Percentiles rank a stretch among this genome's conserved stretches.
Evolutionary conservation across 2,888 invertebrate genomes (phyloP).

Genomic region (Rhagium mordax): DNA sequence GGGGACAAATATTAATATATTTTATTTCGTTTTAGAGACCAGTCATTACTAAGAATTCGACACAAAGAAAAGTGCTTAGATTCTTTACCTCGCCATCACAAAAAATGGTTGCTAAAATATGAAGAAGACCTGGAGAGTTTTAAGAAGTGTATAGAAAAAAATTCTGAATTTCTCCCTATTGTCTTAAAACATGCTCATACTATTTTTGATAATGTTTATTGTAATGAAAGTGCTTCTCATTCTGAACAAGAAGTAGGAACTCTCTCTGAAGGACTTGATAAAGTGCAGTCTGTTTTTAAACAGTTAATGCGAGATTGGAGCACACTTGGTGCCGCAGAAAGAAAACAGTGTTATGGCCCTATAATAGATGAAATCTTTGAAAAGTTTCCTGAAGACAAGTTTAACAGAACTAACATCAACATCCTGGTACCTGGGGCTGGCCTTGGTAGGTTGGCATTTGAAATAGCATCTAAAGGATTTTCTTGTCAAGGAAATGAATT

Average conservation of each 20-base stretch:
- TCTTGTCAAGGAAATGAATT: constrained; percentile 98
- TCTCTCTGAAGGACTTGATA: constrained; percentile 74
- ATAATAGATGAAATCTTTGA: constrained; percentile 87
- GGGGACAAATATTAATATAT: too few species aligned
- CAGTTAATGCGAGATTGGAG: constrained; percentile 99
- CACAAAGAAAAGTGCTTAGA: constrained; percentile 84
- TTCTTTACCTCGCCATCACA: constrained; percentile 83
- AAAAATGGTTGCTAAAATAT: constrained; percentile 83
- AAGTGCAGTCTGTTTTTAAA: constrained; percentile 92
- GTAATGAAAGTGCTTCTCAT: constrained; percentile 59
- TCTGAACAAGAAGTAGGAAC: constrained; percentile 64
- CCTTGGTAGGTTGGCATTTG: constrained; percentile 93
- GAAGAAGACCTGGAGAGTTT: constrained; percentile 82
- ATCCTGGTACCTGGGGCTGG: constrained; percentile 98
- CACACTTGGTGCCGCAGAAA: constrained; percentile 84
- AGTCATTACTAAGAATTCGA: constrained; percentile 83
- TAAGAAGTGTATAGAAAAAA: constrained; percentile 85
- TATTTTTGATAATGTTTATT: constrained; percentile 85
- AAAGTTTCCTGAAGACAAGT: constrained; percentile 79
- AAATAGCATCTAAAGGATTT: constrained; percentile 92
- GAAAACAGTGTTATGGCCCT: constrained; percentile 90
- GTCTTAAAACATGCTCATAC: constrained; percentile 86
- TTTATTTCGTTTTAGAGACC: constrained; percentile 74
- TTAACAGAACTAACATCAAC: constrained; percentile 75
- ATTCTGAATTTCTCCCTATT: constrained; percentile 77